Base-by-base conservation (phyloP, 2,113 vertebrate genomes). In the Zosterops lateralis region DNA sequence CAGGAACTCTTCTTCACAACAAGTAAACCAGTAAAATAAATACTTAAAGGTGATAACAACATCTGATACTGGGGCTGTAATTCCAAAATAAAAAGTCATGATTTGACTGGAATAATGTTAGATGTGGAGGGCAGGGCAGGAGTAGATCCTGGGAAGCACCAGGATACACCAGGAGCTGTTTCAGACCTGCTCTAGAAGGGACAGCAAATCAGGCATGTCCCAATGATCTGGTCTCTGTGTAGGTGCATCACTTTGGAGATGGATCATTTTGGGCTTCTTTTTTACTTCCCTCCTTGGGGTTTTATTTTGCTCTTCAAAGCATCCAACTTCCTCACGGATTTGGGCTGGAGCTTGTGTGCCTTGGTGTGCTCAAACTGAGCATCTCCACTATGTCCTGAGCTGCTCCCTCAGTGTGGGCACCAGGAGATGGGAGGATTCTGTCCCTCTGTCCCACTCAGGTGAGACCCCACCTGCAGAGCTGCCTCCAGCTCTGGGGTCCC, bases 271-370 rank as follows among this genome's bases (percentile, higher is more conserved):
- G 67, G 67, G 38, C 32, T 79, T 25, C 13, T 77, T 47, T 61
- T 56, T n/a, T 56, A 7, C 9, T 17, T 48, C 10, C 32, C 7
- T 70, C 34, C 32, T 12, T 57, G 31, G 6, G 1, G 31, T 22
- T 78, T 65, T 18, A 9, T 65, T 87, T 58, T 57, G 10, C 21
- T 56, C 42, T 44, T 84, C 36, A 60, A 58, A 87, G 32, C 58
- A 31, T 72, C 25, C 3, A 1, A 9, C 22, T 84, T 45, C 10
- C n/a, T 75, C 24, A 17, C 0, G 0, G 20, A 5, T 72, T 48
- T 77, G 65, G 22, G 50, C 50, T 84, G 68, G 64, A 87, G 14
- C 16, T 94, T 64, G 53, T 3, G 4, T 74, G 65, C 10, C 48
- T 57, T 15, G 4, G 20, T 24, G 25, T 78, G 31, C 36, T 89